Percentiles rank a stretch among this genome's conserved stretches.
These are phyloP conservation scores for Phragmatobia fuliginosa DNA, from an alignment of 2,888 invertebrate genomes.

Conservation along the genomic window DNA sequence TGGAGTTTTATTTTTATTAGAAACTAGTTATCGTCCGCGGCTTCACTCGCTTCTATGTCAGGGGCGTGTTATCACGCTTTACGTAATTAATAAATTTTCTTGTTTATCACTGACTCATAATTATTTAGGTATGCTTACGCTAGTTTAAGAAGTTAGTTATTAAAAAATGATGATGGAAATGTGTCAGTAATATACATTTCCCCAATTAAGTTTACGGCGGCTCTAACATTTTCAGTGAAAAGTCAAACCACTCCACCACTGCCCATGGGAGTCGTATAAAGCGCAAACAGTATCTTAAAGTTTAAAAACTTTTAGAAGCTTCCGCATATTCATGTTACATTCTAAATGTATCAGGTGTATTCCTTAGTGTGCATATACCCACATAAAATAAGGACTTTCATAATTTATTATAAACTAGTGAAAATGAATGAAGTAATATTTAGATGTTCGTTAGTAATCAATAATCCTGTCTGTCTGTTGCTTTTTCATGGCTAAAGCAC, in stretches of 20 bases:
- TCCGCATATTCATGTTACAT: not conserved
- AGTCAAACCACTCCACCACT: constrained; percentile 3
- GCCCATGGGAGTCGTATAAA: constrained; percentile 3
- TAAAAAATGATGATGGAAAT: not conserved
- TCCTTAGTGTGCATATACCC: not conserved
- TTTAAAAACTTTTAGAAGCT: constrained; percentile 17
- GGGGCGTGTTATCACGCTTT: too few species aligned
- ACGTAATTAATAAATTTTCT: too few species aligned
- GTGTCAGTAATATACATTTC: not conserved
- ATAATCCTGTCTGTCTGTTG: too few species aligned
- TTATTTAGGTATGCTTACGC: too few species aligned
- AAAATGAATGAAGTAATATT: too few species aligned
- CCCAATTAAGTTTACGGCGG: not conserved
- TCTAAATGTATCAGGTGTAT: not conserved
- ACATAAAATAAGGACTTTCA: not conserved
- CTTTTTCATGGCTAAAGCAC: too few species aligned
- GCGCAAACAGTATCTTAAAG: not conserved
- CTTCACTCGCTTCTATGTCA: too few species aligned
- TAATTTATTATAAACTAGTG: not conserved
- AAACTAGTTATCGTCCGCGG: too few species aligned
- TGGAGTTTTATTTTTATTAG: constrained; percentile 5
- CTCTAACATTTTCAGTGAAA: not conserved
- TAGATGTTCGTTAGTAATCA: too few species aligned
- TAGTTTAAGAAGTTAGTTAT: too few species aligned
- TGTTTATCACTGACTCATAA: too few species aligned